Evolutionary conservation across 2,113 vertebrate species (phyloP).

Genomic region (Chaetorhynchus papuensis): DNA sequence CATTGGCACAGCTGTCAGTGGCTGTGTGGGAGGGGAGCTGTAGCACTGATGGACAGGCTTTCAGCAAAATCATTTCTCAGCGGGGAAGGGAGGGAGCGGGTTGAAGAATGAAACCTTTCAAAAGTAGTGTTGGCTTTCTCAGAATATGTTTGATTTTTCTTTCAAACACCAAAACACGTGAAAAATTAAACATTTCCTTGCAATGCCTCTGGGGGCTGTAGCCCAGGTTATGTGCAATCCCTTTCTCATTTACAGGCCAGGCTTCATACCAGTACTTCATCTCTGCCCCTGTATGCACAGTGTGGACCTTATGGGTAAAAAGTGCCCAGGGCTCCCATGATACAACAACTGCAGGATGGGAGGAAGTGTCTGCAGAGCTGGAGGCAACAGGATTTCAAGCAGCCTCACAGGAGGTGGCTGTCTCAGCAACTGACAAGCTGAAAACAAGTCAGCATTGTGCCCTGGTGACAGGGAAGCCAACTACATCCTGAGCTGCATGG

Average conservation of each 20-base stretch:
- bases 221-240: background rate
- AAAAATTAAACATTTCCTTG: slow-evolving; percentile 4
- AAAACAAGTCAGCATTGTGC: background rate
- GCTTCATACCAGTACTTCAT: background rate
- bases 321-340: background rate
- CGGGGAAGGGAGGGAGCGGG: background rate
- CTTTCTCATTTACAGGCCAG: background rate
- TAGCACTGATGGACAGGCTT: background rate
- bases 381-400: background rate
- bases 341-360: background rate
- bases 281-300: background rate
- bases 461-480: background rate
- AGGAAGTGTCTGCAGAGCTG: background rate
- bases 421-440: background rate
- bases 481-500: background rate
- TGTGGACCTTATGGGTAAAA: background rate
- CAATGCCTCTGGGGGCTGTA: background rate
- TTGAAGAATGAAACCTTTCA: slow-evolving; percentile 35
- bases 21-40: background rate
- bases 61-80: background rate
- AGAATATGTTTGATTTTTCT: slow-evolving; percentile 5
- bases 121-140: background rate
- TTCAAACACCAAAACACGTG: background rate
- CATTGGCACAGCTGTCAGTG: background rate
- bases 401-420: background rate